These are phyloP conservation scores for Argopecten irradians DNA, from an alignment of 1,140 invertebrate genomes.

Conservation along the genomic window DNA sequence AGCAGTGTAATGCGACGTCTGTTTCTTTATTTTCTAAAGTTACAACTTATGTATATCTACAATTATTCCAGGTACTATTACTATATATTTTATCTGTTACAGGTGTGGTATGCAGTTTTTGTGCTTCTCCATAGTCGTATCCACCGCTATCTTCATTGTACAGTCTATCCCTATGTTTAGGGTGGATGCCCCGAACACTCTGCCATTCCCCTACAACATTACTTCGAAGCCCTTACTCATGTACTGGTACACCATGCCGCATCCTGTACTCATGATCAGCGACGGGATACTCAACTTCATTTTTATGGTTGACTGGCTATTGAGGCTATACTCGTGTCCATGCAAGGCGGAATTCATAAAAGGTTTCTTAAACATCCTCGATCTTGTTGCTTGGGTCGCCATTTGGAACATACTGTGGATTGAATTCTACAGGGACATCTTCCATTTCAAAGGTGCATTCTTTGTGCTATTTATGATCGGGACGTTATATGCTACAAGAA, in stretches of 20 bases:
- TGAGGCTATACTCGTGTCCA: neutral
- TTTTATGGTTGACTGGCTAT: neutral
- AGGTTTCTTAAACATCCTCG: neutral
- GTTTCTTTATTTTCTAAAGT: too few species aligned
- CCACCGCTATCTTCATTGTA: neutral
- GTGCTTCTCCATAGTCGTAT: neutral
- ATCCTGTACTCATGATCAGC: neutral
- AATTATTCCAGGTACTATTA: too few species aligned
- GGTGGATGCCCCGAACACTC: neutral
- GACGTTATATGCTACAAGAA: neutral
- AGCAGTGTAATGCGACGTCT: too few species aligned
- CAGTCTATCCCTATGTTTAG: neutral
- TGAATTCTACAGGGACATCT: neutral
- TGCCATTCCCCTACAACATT: neutral
- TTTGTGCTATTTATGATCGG: neutral
- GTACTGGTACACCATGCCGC: slow-evolving; percentile 14
- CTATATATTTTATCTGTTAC: neutral
- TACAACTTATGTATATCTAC: too few species aligned
- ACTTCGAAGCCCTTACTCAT: neutral
- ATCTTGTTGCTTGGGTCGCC: neutral
- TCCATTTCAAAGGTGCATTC: neutral
- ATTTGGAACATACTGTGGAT: neutral
- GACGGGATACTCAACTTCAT: neutral
- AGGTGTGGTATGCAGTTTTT: neutral
- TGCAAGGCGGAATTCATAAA: neutral